Percentiles rank a stretch among this genome's conserved stretches.
Conservation (phyloP, 2,888 invertebrate species). For the Pachydiplax longipennis region DNA sequence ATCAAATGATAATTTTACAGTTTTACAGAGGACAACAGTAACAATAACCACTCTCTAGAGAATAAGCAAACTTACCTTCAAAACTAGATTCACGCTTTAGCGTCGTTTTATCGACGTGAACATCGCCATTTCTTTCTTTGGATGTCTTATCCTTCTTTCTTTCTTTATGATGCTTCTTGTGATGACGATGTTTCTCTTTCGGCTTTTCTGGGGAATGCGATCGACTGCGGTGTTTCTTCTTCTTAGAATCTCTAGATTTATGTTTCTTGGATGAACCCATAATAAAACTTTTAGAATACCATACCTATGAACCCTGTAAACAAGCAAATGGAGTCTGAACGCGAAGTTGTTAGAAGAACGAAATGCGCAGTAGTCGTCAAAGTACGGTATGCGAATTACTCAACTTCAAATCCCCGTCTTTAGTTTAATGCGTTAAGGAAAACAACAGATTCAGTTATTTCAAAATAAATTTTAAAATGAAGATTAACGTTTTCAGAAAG, state of each 20-base stretch:
- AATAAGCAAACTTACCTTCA: conserved; percentile 64
- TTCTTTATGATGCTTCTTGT: conserved; percentile 62
- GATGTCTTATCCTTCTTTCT: conserved; percentile 57
- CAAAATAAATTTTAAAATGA: no score
- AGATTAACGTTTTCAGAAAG: no score
- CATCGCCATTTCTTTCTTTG: conserved; percentile 55
- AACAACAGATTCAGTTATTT: no score
- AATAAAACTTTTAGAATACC: no score
- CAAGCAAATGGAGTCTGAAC: neutral
- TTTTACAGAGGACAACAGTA: neutral
- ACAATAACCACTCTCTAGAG: neutral
- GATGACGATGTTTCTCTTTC: conserved; percentile 64
- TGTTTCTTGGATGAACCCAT: conserved; percentile 66
- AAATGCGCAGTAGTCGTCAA: neutral
- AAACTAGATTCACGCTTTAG: conserved; percentile 57
- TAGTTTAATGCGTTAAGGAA: no score
- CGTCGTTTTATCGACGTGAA: conserved; percentile 16
- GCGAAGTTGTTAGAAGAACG: neutral
- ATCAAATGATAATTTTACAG: neutral
- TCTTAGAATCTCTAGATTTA: conserved; percentile 66
- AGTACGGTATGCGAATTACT: no score
- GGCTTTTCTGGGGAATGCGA: conserved; percentile 61
- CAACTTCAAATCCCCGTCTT: no score
- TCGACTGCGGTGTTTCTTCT: conserved; percentile 70
- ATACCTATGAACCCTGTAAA: neutral